Conservation (phyloP, 2,113 vertebrate species). For the Aepyceros melampus region DNA sequence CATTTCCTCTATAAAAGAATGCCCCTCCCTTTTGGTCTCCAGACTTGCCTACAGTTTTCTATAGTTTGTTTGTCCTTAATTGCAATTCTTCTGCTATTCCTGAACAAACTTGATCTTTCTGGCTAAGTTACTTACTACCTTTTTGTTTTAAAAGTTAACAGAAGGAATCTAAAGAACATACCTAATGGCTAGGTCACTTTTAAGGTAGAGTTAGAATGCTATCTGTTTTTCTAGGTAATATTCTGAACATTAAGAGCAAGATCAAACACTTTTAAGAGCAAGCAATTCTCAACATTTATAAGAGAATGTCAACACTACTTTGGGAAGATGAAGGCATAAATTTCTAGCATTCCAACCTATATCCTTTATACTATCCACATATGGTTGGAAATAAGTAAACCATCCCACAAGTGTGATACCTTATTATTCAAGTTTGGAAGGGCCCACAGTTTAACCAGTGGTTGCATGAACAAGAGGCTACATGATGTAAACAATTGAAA, state of each 20-base stretch:
- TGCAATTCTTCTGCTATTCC: background rate
- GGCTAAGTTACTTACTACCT: background rate
- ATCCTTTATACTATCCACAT: background rate
- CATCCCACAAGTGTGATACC: background rate
- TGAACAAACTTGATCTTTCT: background rate
- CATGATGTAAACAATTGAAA: background rate
- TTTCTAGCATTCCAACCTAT: background rate
- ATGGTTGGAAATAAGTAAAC: background rate
- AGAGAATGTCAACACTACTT: background rate
- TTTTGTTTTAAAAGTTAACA: background rate
- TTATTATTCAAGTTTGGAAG: background rate
- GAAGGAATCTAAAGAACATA: background rate
- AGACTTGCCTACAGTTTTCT: background rate
- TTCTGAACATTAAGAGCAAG: background rate
- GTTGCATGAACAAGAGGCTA: background rate
- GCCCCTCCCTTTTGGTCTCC: background rate
- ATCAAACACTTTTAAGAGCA: background rate
- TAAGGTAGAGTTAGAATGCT: background rate
- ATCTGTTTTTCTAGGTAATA: background rate
- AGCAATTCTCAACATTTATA: background rate
- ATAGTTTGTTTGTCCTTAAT: background rate
- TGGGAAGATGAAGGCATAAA: background rate
- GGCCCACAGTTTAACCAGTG: background rate
- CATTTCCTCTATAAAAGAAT: background rate
- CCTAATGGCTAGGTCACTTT: background rate